phyloP scores from a whole-genome alignment of 1,140 invertebrate genomes.

The Pseudomyrmex concolor region DNA sequence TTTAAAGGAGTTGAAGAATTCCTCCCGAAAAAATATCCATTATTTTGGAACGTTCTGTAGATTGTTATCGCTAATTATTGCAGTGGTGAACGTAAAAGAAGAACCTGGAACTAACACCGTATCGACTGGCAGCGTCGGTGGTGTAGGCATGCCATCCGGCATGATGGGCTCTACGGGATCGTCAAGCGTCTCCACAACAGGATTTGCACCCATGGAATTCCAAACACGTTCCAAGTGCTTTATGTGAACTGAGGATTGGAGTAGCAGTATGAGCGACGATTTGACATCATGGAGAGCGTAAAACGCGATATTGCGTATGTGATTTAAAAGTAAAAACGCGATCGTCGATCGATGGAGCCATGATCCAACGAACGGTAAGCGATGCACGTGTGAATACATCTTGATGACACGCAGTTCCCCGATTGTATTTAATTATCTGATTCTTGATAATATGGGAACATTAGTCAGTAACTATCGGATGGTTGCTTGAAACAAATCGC shows the following conservation, averaged over 20 bases:
- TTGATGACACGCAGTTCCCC: not conserved
- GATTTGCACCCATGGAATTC: slow-evolving; percentile 80
- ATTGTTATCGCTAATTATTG: slow-evolving; percentile 30
- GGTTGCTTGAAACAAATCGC: slow-evolving; percentile 22
- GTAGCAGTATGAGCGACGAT: slow-evolving; percentile 16
- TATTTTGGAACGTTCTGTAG: not conserved
- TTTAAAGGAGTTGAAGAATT: not conserved
- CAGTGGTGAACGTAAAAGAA: slow-evolving; percentile 83
- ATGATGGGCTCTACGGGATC: slow-evolving; percentile 78
- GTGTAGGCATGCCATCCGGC: slow-evolving; percentile 74
- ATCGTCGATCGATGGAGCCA: not conserved
- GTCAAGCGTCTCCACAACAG: slow-evolving; percentile 78
- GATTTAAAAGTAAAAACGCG: not conserved
- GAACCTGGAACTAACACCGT: slow-evolving; percentile 79
- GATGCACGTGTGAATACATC: not conserved
- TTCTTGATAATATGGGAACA: slow-evolving; percentile 36
- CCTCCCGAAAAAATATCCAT: too few relatives aligned
- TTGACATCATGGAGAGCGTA: not conserved
- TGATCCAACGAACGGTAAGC: slow-evolving; percentile 35
- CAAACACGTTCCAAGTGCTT: slow-evolving; percentile 82
- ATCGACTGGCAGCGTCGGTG: slow-evolving; percentile 72
- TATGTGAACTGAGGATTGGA: slow-evolving; percentile 76
- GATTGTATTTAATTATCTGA: slow-evolving; percentile 19
- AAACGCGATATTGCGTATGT: slow-evolving; percentile 1
- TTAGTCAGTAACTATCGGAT: slow-evolving; percentile 30